Evolutionary conservation across 1,140 invertebrate genomes (phyloP), one percentile per base, ranked within the genome.

Genomic region (Kradibia gibbosae): DNA sequence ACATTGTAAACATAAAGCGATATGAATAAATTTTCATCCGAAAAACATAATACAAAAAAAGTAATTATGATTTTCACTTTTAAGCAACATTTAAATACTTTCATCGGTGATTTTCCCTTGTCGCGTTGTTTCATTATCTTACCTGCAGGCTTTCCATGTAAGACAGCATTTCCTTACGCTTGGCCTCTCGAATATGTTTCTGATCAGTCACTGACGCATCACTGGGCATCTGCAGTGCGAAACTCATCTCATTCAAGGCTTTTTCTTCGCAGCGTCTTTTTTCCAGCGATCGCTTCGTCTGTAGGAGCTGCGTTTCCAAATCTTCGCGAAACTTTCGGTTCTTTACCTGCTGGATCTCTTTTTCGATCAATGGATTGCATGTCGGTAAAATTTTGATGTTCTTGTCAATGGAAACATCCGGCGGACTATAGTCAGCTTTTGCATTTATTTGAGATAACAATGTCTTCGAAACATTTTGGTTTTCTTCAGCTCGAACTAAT

Each of bases 111-210:
- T n/a, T n/a, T n/a, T n/a, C n/a, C n/a, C n/a, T n/a, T n/a, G n/a
- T n/a, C 45, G 17, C 45, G 13, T 31, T 3, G 13, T 62, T 62
- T 62, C 28, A 1, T 3, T 10, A 25, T 11, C 67, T 78, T 36
- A 82, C 81, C 81, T 22, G 25, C 8, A 78, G 8, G n/a, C 31
- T 62, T 3, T 65, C 50, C 75, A 82, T 82, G 45, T 17, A 62
- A 50, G 55, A 42, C 5, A 78, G 17, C 0, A 42, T 25, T 13
- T 82, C 81, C 1, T 13, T 20, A 0, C 53, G 20, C 20, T 57
- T 25, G 11, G 62, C 10, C 20, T 81, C 73, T 17, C 34, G 42
- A 8, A 71, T 45, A 2, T 13, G 55, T 80, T 31, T 34, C 4
- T 42, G 4, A 0, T 80, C 78, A 20, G 25, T n/a, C 2, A 10